A percentile compares a stretch with the other conserved stretches of the same genome.
Evolutionary conservation across 2,888 invertebrate genomes (phyloP).

Genomic region (Nomada ferruginata): DNA sequence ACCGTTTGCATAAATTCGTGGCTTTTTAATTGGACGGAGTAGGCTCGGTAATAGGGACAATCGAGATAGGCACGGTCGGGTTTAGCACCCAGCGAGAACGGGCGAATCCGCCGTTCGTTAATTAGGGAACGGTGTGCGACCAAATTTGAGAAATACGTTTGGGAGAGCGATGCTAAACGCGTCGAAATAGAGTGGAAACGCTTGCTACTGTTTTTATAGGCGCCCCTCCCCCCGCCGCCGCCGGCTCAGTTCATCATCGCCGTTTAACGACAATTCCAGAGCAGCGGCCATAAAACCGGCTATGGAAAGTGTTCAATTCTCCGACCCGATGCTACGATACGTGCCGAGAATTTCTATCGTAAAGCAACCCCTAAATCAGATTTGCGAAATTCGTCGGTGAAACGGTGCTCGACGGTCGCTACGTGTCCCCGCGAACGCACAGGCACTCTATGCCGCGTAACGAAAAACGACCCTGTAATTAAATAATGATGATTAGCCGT

Average conservation of each 20-base stretch:
- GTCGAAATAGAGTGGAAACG: constrained; percentile 10
- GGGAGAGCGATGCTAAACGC: background rate
- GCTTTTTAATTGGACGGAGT: constrained; percentile 72
- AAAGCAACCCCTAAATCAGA: background rate
- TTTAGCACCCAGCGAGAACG: constrained; percentile 33
- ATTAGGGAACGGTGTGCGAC: constrained; percentile 56
- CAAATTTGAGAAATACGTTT: constrained; percentile 52
- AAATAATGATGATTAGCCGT: constrained; percentile 81
- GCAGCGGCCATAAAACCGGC: background rate
- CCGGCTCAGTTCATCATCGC: background rate
- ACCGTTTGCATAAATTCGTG: constrained; percentile 73
- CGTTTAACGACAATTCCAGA: constrained; percentile 9
- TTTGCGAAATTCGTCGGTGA: constrained; percentile 49
- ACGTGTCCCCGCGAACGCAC: constrained; percentile 44
- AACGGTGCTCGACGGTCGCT: constrained; percentile 11
- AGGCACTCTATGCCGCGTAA: constrained; percentile 40
- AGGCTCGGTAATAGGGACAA: constrained; percentile 57
- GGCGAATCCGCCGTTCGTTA: constrained; percentile 58
- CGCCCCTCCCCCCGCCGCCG: background rate
- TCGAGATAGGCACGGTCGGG: constrained; percentile 67
- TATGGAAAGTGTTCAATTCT: background rate
- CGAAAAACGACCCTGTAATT: constrained; percentile 78
- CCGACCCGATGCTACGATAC: background rate
- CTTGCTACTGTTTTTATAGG: background rate
- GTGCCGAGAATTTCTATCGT: constrained; percentile 37